Base-by-base conservation (phyloP, 2,113 vertebrate genomes). In the Peromyscus maniculatus region DNA sequence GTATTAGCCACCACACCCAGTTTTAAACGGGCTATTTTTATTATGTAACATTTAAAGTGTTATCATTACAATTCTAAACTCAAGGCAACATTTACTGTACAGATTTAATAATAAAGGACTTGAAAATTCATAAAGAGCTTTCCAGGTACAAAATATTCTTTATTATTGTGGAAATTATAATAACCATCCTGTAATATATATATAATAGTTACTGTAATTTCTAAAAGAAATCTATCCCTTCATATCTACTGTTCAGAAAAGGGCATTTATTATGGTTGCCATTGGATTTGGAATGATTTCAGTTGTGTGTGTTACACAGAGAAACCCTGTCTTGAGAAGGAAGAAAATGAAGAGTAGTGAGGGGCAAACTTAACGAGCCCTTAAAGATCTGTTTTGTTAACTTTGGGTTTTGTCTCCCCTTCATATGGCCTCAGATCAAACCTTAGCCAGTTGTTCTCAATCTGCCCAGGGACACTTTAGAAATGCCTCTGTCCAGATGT, bases 211-310 rank as follows among this genome's bases (percentile, higher is more conserved):
- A 79, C 77, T 83, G 49, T 9, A 62, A 84, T 84, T 87, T 95
- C 33, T 39, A 86, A 77, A 43, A 43, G 11, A 43, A 64, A 26
- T 36, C 80, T 39, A 26, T 28, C 22, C n/a, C 22, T 62, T 62
- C 21, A 17, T 43, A 9, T 64, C 82, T 84, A 24, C 13, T 66
- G 74, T 66, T 59, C 59, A 26, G 36, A 10, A 3, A 59, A 90
- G 66, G 71, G 31, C 43, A 90, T 82, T 72, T 52, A 59, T 71
- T 82, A 16, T 91, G 49, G 7, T 10, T 94, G 26, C 78, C 22
- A 72, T 55, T 95, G 57, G 66, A 77, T 91, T 89, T 52, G 77
- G 55, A 91, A 46, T 79, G 15, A 74, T 84, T 89, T 95, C 36
- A 83, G 26, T 78, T 62, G 82, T 72, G 28, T 88, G 79, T 80